These are phyloP conservation scores for Oedothorax gibbosus DNA, from an alignment of 1,140 invertebrate species.

Conservation along the genomic window DNA sequence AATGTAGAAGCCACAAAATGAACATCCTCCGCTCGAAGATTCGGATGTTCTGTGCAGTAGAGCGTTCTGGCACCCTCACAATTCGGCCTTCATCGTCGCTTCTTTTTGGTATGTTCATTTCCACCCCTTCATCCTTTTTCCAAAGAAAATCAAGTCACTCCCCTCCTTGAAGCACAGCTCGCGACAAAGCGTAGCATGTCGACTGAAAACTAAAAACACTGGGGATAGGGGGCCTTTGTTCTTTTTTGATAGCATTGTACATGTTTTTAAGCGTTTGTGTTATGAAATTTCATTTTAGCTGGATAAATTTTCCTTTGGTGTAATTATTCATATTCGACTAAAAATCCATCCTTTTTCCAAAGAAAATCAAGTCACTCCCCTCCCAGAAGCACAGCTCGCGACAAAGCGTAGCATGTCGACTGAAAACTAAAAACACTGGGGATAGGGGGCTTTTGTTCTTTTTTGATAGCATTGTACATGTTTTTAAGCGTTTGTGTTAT, in stretches of 20 bases:
- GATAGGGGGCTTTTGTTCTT: too few relatives aligned
- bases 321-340: too few relatives aligned
- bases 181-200: conserved; percentile 59
- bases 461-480: too few relatives aligned
- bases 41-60: conserved; percentile 45
- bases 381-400: conserved; percentile 30
- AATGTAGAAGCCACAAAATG: conserved; percentile 56
- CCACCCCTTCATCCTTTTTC: background rate
- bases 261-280: too few relatives aligned
- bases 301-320: too few relatives aligned
- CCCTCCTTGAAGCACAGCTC: conserved; percentile 16
- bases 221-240: too few relatives aligned
- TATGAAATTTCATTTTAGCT: too few relatives aligned
- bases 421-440: conserved; percentile 33
- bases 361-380: conserved; percentile 57
- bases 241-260: too few relatives aligned
- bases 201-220: conserved; percentile 39
- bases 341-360: conserved; percentile 11
- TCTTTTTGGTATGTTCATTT: background rate
- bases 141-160: conserved; percentile 58
- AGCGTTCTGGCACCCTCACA: conserved; percentile 56
- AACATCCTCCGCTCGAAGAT: conserved; percentile 55
- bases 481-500: too few relatives aligned
- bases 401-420: conserved; percentile 58
- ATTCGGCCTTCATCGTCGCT: conserved; percentile 44